Evolutionary conservation across 1,140 invertebrate genomes (phyloP).

Genomic region (Caenorhabditis inopinata): DNA sequence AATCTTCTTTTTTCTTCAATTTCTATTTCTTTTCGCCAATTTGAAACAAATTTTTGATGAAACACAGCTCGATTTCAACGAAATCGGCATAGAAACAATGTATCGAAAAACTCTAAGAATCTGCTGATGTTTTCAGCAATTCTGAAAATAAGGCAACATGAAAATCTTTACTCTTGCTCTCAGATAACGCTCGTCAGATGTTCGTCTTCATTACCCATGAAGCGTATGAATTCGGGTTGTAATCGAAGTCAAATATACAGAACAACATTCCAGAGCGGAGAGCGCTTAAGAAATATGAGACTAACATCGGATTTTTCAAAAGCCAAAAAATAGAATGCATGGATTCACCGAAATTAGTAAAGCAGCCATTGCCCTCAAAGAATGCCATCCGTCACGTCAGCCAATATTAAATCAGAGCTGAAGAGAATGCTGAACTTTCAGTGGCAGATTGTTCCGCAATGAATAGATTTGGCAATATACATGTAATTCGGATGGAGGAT

Average conservation of each 20-base stretch:
- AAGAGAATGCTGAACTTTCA: constrained; percentile 12
- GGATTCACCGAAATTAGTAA: constrained; percentile 24
- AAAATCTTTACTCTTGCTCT: no score
- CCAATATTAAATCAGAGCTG: neutral
- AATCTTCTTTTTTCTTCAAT: no score
- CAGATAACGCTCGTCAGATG: no score
- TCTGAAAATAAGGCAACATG: neutral
- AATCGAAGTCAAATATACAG: neutral
- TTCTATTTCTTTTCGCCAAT: no score
- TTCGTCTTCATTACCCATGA: no score
- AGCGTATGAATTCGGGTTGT: no score
- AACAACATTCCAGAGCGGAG: neutral
- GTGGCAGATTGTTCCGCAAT: neutral
- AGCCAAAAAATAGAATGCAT: neutral
- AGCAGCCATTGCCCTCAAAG: constrained; percentile 4
- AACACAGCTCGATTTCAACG: no score
- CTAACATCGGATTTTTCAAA: neutral
- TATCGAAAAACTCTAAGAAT: no score
- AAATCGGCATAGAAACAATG: no score
- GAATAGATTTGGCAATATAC: constrained; percentile 5
- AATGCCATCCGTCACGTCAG: constrained; percentile 10
- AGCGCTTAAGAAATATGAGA: neutral
- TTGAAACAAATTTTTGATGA: no score
- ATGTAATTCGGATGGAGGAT: neutral
- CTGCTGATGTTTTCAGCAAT: neutral